A percentile compares a stretch with the other conserved stretches of the same genome.
Conservation (phyloP, 2,113 vertebrate genomes). For the Pedionomus torquatus region DNA sequence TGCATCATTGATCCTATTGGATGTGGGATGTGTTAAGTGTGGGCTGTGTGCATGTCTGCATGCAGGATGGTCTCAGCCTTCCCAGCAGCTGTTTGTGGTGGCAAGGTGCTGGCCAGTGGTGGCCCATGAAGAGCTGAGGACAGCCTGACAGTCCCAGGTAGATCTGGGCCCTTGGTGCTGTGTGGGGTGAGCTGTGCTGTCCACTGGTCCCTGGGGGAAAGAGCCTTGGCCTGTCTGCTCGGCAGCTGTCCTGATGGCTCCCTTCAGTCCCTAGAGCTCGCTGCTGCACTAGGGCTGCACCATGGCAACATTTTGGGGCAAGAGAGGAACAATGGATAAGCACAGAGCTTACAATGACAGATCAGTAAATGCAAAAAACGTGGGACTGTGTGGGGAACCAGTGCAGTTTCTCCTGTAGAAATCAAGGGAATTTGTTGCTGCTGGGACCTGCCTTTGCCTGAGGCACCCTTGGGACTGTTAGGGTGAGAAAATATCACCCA, state of each 20-base stretch:
- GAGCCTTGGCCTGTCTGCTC: background rate
- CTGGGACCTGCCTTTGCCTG: background rate
- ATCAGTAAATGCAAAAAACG: background rate
- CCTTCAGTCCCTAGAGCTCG: background rate
- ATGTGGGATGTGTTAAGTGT: background rate
- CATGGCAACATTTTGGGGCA: background rate
- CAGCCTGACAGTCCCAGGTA: background rate
- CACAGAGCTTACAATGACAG: background rate
- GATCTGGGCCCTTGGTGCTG: background rate
- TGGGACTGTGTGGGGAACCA: background rate
- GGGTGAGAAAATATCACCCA: background rate
- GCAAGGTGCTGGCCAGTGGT: background rate
- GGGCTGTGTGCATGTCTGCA: fast-evolving
- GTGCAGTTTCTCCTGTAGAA: background rate
- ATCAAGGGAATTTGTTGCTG: background rate
- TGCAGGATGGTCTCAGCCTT: background rate
- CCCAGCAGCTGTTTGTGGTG: background rate
- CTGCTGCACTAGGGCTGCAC: background rate
- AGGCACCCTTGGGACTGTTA: background rate
- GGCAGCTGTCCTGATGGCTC: background rate
- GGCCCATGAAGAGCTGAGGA: background rate
- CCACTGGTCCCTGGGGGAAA: background rate
- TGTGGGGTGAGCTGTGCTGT: background rate
- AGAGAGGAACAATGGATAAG: background rate
- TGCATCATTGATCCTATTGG: background rate